Percentiles rank a stretch among this genome's conserved stretches.
Evolutionary conservation across 2,888 invertebrate species (phyloP).

Genomic region (Cheilosia vernalis): DNA sequence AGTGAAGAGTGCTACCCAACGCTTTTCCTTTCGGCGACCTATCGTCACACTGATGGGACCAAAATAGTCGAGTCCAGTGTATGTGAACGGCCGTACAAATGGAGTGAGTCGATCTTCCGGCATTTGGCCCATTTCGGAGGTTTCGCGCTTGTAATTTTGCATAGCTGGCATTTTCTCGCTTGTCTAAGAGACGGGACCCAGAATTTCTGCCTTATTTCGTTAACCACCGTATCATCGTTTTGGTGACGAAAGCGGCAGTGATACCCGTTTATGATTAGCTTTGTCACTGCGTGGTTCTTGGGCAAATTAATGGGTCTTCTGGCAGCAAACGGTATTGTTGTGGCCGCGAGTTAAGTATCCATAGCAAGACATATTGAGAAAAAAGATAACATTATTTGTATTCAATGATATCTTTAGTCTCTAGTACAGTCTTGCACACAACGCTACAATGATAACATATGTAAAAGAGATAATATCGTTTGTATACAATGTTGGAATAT

Average conservation of each 20-base stretch:
- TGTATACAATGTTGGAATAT: too few relatives aligned
- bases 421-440: too few relatives aligned
- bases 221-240: slow-evolving; percentile 35
- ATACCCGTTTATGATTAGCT: slow-evolving; percentile 9
- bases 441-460: too few relatives aligned
- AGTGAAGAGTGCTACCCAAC: slow-evolving; percentile 55
- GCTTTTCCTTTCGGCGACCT: slow-evolving; percentile 50
- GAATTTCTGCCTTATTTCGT: slow-evolving; percentile 41
- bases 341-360: too few relatives aligned
- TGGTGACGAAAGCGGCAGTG: slow-evolving; percentile 41
- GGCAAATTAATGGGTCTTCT: slow-evolving; percentile 33
- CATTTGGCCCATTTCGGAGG: slow-evolving; percentile 69
- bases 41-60: slow-evolving; percentile 56
- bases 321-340: not conserved
- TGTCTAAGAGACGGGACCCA: slow-evolving; percentile 39
- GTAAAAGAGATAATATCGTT: too few relatives aligned
- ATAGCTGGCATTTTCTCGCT: slow-evolving; percentile 28
- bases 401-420: too few relatives aligned
- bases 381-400: too few relatives aligned
- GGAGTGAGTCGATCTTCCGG: slow-evolving; percentile 53
- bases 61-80: slow-evolving; percentile 67
- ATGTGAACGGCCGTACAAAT: slow-evolving; percentile 62
- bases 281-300: not conserved
- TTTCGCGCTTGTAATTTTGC: slow-evolving; percentile 1
- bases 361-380: too few relatives aligned